Evolutionary conservation across 2,888 invertebrate species (phyloP), one percentile per base, ranked within the genome.

Genomic region (Chymomyza caudatula): DNA sequence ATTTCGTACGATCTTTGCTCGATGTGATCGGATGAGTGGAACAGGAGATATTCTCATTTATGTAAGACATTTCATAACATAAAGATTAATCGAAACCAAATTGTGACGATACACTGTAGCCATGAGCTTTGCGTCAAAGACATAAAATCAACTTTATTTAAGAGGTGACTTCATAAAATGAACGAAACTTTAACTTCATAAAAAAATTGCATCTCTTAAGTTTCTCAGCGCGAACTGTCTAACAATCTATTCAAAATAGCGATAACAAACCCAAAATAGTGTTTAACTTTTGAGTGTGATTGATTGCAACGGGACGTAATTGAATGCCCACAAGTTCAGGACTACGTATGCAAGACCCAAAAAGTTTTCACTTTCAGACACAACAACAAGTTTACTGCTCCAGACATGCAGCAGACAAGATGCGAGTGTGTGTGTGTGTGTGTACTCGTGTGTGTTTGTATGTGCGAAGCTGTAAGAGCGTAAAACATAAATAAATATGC

Each of bases 231-330:
- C 22, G 2, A 19, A 51, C 51, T 17, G 8, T 3, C 17, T n/a
- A 37, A 11, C 29, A 37, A 37, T 11, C 29, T 37, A 37, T 11
- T 37, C 29, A 37, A 37, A 37, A 37, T 37, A 37, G 29, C 11
- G 11, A 37, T 11, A 8, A 37, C 29, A 37, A 37, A 37, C 29
- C n/a, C 8, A 37, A 37, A 67, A 69, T 75, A 69, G 70, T 76
- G 67, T 76, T 76, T 58, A 74, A 70, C 83, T 76, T 76, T 37
- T 70, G 72, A 79, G 76, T 72, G 78, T 80, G 80, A 80, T 80
- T 83, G 80, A 80, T 80, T 72, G 83, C 83, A 69, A 51, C 52
- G 67, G 71, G 67, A 64, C 65, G 69, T 73, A 77, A 83, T 83
- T 80, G 76, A 80, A 80, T 76, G 58, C 77, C 69, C 71, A 53